Base-by-base conservation (phyloP, 2,888 invertebrate species). In the Hirudinaria manillensis region DNA sequence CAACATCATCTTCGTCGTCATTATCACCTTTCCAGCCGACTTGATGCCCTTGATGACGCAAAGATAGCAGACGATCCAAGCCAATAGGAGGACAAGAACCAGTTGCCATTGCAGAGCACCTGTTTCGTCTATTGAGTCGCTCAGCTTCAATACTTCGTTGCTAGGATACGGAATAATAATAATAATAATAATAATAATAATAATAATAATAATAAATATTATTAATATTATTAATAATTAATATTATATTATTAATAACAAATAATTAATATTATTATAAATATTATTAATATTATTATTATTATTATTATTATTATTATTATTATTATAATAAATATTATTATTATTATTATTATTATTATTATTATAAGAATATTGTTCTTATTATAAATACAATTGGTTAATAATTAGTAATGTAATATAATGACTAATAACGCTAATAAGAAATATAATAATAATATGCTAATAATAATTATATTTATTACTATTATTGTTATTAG, bases 51-150 rank as follows among this genome's bases (percentile, higher is more conserved):
- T 79, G 70, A 81, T 74, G 51, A 81, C 77, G 73, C 81, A 81
- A 53, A 79, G 56, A 72, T 76, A 81, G 51, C 81, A 80, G 53
- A 81, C 56, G 70, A 81, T 74, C 81, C 81, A 81, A 29, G 81
- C 78, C 16, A 77, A 70, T 7, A 80, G 75, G 21, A 81, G 77
- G n/a, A 71, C 67, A 7, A 81, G 76, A 3, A 74, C 76, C 72
- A 81, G 68, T 16, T 80, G 77, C 80, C 80, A 80, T 81, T 94
- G 80, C 36, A 84, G 67, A n/a, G 55, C 24, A 10, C 79, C 79
- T 16, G 65, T 71, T n/a, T 79, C 76, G 13, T 78, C 78, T 1
- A 79, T 77, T 10, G 70, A 56, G 21, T 70, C 73, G 65, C 75
- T 75, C 21, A 76, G 68, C 7, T 76, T 67, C 61, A 79, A 74